Percentiles rank a stretch among this genome's conserved stretches.
Evolutionary conservation across 1,140 invertebrate genomes (phyloP).

Genomic region (Dermatophagoides farinae): DNA sequence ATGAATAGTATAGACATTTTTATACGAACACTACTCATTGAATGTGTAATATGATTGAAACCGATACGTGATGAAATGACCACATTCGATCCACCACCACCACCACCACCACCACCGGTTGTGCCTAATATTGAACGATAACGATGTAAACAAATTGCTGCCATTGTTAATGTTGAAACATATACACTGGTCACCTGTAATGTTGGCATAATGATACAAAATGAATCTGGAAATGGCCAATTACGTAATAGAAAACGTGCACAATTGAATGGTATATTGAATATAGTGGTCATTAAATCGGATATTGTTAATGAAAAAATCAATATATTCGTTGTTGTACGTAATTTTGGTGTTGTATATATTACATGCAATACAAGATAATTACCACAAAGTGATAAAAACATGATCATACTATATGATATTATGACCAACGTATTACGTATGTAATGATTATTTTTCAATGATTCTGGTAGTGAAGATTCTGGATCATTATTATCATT

Average conservation of each 20-base stretch:
- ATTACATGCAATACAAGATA: conserved; percentile 51
- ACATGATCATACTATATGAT: conserved; percentile 63
- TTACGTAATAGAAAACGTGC: conserved; percentile 58
- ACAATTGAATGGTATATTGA: conserved; percentile 83
- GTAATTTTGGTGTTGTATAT: conserved; percentile 54
- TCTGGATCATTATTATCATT: too few species aligned
- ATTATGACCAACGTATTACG: conserved; percentile 42
- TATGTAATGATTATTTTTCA: too few species aligned
- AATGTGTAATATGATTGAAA: background rate
- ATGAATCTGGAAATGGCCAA: conserved; percentile 52
- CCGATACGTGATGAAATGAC: conserved; percentile 25
- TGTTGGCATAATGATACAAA: conserved; percentile 32
- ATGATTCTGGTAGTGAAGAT: too few species aligned
- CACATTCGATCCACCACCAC: conserved; percentile 63
- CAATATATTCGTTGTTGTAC: conserved; percentile 74
- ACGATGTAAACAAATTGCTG: conserved; percentile 32
- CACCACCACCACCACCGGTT: background rate
- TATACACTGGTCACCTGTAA: conserved; percentile 26
- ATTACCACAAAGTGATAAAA: conserved; percentile 70
- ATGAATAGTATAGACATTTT: conserved; percentile 24
- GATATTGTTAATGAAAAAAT: conserved; percentile 71
- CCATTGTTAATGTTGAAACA: conserved; percentile 34
- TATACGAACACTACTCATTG: background rate
- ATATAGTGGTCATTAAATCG: conserved; percentile 77
- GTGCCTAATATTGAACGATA: conserved; percentile 25